Evolutionary conservation across 2,888 invertebrate species (phyloP).

Genomic region (Metacarcinus magister): DNA sequence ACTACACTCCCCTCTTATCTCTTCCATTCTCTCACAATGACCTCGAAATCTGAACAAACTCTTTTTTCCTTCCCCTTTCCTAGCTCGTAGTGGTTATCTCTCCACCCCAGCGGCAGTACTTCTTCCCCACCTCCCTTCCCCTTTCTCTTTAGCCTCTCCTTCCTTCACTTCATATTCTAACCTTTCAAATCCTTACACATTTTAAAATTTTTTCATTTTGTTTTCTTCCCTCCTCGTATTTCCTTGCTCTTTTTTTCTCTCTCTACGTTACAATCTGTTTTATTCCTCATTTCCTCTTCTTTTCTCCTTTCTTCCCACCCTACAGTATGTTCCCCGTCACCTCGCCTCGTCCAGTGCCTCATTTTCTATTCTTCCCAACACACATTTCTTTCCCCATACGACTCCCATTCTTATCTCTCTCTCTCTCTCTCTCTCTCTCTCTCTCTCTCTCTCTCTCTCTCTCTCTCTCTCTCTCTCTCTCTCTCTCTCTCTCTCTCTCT

Average conservation of each 20-base stretch:
- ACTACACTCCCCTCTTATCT: background rate
- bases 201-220: background rate
- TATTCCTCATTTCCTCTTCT: too few species aligned
- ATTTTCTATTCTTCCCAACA: too few species aligned
- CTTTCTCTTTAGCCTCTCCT: background rate
- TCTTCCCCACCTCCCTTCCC: background rate
- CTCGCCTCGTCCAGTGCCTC: too few species aligned
- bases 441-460: background rate
- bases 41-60: constrained; percentile 31
- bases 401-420: too few species aligned
- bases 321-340: too few species aligned
- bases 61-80: background rate
- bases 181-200: background rate
- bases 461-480: too few species aligned
- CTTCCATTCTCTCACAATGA: constrained; percentile 5
- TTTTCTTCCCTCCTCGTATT: background rate
- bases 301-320: too few species aligned
- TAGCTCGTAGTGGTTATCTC: background rate
- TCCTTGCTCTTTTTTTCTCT: background rate
- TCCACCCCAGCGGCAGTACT: background rate
- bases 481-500: background rate
- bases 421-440: background rate
- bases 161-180: background rate
- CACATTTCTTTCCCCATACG: too few species aligned
- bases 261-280: too few species aligned